Base-by-base conservation (phyloP, 2,113 vertebrate species). In the Eurypyga helias region DNA sequence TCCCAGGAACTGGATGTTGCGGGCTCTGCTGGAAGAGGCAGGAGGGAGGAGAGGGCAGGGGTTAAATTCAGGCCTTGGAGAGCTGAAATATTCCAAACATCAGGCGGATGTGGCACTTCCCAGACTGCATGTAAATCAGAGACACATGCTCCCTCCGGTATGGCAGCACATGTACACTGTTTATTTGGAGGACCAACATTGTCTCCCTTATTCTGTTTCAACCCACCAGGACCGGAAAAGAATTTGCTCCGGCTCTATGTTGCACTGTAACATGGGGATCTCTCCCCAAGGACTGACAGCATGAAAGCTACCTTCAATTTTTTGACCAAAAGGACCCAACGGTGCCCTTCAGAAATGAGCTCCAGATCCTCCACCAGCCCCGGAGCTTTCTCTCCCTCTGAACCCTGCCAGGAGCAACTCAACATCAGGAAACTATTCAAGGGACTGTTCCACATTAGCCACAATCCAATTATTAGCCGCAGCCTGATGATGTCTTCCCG, bases 81-180 rank as follows among this genome's bases (percentile, higher is more conserved):
- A 95, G 83, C 70, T 72, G 61, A 94, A 96, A 79, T 94, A 94
- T 93, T 95, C 89, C 94, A 94, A 94, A 79, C 91, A 89, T 83
- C 79, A 94, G 94, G 91, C 83, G 58, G 97, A 97, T 96, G 87
- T 96, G 97, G 96, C 97, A 95, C 95, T 97, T 95, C 94, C 94
- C 92, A 95, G 94, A 11, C 81, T 91, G 81, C 65, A 29, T 57
- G 73, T 71, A 97, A 96, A 96, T 96, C 87, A 95, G 96, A 96
- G 87, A 91, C 96, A 94, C 94, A 80, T 89, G 96, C 21, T 84
- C 52, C 62, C 77, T 79, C 71, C 0, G 7, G 29, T 25, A 49
- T 69, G 83, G 80, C 89, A 89, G 94, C 95, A 92, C 92, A 95
- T 82, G 83, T 91, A 87, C 13, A 0, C 58, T 71, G 65, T 21